These are phyloP conservation scores for Mirounga angustirostris DNA, from an alignment of 2,113 vertebrate species.

Conservation along the genomic window DNA sequence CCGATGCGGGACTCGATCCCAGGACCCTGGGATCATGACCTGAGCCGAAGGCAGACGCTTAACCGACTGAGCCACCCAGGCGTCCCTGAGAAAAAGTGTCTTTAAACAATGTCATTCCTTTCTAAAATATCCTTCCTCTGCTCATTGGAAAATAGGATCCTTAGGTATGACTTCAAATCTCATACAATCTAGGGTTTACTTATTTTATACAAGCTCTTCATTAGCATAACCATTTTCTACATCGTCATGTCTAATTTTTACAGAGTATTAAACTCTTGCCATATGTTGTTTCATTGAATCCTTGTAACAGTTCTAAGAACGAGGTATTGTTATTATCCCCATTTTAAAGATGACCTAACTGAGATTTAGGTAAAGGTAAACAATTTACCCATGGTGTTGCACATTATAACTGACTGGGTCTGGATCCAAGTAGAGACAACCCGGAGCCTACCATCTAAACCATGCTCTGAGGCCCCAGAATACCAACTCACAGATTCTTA, in stretches of 20 bases:
- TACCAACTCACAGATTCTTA: background rate
- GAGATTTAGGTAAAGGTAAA: background rate
- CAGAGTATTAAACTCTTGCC: background rate
- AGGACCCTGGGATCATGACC: too few species aligned
- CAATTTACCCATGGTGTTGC: background rate
- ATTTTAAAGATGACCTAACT: background rate
- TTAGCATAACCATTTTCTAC: background rate
- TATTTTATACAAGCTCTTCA: background rate
- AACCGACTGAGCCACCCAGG: too few species aligned
- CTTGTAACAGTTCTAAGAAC: background rate
- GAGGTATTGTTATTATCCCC: background rate
- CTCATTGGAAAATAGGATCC: background rate
- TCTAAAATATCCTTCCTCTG: conserved; percentile 23
- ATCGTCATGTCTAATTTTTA: background rate
- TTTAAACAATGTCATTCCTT: background rate
- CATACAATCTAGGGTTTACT: background rate
- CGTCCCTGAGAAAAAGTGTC: background rate
- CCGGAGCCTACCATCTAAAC: background rate
- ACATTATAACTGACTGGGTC: background rate
- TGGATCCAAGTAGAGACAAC: background rate
- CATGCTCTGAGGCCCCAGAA: fast-evolving
- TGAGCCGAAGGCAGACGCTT: too few species aligned
- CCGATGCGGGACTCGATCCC: too few species aligned
- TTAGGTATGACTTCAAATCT: background rate
- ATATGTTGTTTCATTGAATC: background rate